Percentiles rank a stretch among this genome's conserved stretches.
Evolutionary conservation across 2,113 vertebrate species (phyloP).

Genomic region (Orientallactaga bullata): DNA sequence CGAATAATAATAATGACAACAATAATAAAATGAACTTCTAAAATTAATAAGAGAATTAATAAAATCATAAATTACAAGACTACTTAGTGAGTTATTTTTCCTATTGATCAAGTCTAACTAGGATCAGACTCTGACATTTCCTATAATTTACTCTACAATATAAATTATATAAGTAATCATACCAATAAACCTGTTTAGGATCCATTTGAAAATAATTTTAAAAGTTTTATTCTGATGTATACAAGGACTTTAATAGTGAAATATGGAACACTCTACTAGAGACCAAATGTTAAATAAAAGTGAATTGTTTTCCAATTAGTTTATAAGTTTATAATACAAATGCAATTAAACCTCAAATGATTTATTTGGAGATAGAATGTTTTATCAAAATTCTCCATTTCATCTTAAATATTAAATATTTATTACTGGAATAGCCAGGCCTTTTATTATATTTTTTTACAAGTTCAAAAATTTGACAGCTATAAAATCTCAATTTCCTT

Average conservation of each 20-base stretch:
- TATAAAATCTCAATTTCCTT: neutral
- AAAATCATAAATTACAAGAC: neutral
- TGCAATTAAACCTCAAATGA: neutral
- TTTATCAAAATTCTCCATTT: slow-evolving; percentile 17
- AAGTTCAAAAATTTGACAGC: neutral
- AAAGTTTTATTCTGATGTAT: neutral
- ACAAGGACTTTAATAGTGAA: neutral
- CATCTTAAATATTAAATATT: neutral
- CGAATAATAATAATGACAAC: neutral
- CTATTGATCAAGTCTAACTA: neutral
- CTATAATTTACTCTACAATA: neutral
- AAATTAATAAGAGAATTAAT: slow-evolving; percentile 2
- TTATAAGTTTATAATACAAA: neutral
- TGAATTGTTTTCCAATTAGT: neutral
- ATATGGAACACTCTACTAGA: neutral
- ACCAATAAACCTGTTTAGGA: neutral
- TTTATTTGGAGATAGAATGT: neutral
- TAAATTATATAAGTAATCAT: neutral
- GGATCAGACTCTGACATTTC: too few relatives aligned
- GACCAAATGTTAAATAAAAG: neutral
- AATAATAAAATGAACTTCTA: neutral
- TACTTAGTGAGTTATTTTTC: neutral
- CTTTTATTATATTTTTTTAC: neutral
- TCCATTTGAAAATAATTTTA: neutral
- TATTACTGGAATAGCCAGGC: neutral